Evolutionary conservation across 64 coral and sea anemone genomes (phyloP).

Genomic region (Dendronephthya gigantea): DNA sequence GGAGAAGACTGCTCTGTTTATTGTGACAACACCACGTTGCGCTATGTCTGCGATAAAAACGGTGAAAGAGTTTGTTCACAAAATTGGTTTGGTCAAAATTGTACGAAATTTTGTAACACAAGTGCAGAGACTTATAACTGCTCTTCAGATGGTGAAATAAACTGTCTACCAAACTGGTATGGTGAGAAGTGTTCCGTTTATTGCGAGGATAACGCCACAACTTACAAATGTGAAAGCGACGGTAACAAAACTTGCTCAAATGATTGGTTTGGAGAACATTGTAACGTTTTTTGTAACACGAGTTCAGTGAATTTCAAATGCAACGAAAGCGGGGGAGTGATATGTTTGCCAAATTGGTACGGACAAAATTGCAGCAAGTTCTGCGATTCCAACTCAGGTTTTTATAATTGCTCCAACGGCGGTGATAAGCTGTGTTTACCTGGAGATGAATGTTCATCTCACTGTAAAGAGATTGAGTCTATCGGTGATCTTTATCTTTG

Average conservation of each 20-base stretch:
- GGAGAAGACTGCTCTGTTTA: neutral
- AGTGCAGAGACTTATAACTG: neutral
- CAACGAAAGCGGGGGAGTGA: neutral
- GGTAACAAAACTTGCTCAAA: neutral
- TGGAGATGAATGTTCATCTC: neutral
- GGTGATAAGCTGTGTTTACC: neutral
- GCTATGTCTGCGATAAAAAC: neutral
- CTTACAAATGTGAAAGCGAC: neutral
- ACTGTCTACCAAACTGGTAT: constrained; percentile 5
- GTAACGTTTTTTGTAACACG: neutral
- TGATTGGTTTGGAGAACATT: neutral
- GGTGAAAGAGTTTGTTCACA: neutral
- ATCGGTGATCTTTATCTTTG: neutral
- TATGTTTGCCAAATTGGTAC: neutral
- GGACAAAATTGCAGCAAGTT: neutral
- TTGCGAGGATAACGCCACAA: neutral
- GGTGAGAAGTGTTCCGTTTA: neutral
- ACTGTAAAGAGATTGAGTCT: neutral
- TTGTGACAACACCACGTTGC: neutral
- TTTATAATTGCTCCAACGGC: neutral
- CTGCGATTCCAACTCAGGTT: neutral
- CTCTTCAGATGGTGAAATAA: neutral
- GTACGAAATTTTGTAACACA: neutral
- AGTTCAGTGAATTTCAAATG: neutral
- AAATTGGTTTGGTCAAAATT: neutral